Conservation (phyloP, 2,888 invertebrate genomes). For the Monoplex corrugatus region DNA sequence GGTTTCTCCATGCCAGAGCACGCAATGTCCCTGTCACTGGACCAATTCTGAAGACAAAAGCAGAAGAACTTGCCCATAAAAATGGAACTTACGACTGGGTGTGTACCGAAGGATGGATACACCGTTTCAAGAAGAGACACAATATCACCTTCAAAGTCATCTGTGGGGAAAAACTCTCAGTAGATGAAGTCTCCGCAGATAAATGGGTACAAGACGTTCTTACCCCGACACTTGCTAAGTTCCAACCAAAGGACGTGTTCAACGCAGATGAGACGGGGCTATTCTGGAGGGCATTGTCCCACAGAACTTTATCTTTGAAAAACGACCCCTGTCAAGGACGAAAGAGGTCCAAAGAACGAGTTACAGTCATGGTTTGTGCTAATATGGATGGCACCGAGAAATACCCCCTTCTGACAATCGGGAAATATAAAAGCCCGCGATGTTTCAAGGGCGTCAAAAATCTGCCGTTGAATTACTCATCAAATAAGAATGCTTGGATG, state of each 20-base stretch:
- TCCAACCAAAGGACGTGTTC: slow-evolving; percentile 52
- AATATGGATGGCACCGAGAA: slow-evolving; percentile 58
- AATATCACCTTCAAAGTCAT: not conserved
- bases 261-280: slow-evolving; percentile 56
- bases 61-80: not conserved
- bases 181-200: not conserved
- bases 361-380: slow-evolving; percentile 53
- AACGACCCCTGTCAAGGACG: no score
- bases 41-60: not conserved
- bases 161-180: not conserved
- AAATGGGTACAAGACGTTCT: slow-evolving; percentile 34
- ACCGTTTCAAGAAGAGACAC: slow-evolving; percentile 38
- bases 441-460: slow-evolving; percentile 47
- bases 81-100: not conserved
- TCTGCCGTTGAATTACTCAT: slow-evolving; percentile 38
- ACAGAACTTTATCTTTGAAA: slow-evolving; percentile 50
- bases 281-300: slow-evolving; percentile 56
- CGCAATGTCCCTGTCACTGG: no score
- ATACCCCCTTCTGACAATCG: slow-evolving; percentile 54
- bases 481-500: slow-evolving; percentile 47
- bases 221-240: slow-evolving; percentile 22
- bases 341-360: slow-evolving; percentile 54
- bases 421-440: slow-evolving; percentile 51
- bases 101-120: slow-evolving; percentile 38
- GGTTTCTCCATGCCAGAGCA: no score